Evolutionary conservation across 2,888 invertebrate species (phyloP), one percentile per base, ranked within the genome.

Genomic region (Acronicta alni): DNA sequence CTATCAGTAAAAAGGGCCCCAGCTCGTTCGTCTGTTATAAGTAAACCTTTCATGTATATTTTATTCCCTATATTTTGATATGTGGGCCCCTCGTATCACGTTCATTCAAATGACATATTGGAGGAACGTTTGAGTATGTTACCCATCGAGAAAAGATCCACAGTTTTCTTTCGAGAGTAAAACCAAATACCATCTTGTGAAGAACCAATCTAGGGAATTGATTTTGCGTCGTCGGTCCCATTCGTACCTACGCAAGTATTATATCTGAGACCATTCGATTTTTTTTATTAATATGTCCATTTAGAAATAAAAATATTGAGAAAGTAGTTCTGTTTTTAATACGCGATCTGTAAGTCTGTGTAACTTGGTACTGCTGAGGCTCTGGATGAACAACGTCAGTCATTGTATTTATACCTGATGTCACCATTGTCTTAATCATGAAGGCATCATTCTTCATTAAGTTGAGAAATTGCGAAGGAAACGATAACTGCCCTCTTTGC

Each of bases 71-170:
- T 89, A 90, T 90, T 89, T 87, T 87, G 86, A 89, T 89, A 88
- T 86, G 85, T 77, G 85, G 84, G 85, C 80, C 82, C 83, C 86
- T 87, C 87, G 87, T 88, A 90, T 89, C 84, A 84, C 86, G 86
- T 86, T 89, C 89, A 90, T 91, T 90, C 88, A 88, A 89, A 91
- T 91, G 90, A 91, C 91, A 91, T 91, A 92, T 93, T 89, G 89
- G 85, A 87, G 85, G 84, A 89, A 88, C 89, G 87, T 89, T 90
- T 87, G 81, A 85, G 86, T 85, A 85, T 85, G 83, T 85, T 84
- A 85, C 81, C 85, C 84, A 87, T 87, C 84, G 85, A 75, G 79
- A 84, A 86, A 85, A 83, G 82, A 87, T 86, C 77, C 77, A 82
- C 85, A 86, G 83, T 85, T 89, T 86, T 87, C 84, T 85, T 86